Conservation (phyloP, 2,888 invertebrate genomes). For the Melieria picta region DNA sequence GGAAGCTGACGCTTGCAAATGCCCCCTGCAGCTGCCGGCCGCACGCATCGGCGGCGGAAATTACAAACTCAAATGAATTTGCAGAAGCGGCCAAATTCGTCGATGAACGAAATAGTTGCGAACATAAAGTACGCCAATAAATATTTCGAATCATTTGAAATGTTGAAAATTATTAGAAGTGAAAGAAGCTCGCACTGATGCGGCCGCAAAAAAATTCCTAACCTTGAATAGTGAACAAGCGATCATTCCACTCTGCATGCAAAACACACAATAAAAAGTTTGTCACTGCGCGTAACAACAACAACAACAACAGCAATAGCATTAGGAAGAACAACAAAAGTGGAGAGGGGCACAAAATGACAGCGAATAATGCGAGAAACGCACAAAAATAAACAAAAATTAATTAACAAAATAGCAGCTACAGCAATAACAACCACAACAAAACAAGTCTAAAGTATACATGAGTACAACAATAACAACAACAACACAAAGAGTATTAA, state of each 20-base stretch:
- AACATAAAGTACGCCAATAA: no score
- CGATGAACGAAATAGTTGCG: no score
- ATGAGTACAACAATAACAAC: no score
- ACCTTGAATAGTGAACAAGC: conserved; percentile 56
- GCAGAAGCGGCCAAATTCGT: no score
- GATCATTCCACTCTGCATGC: conserved; percentile 60
- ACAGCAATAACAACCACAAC: conserved; percentile 15
- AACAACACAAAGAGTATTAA: no score
- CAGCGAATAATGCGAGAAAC: conserved; percentile 10
- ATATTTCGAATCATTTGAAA: no score
- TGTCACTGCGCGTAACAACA: conserved; percentile 32
- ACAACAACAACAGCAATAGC: background rate
- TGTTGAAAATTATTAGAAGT: no score
- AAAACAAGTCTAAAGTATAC: background rate
- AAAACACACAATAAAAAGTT: conserved; percentile 44
- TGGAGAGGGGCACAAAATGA: conserved; percentile 1
- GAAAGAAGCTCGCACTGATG: no score
- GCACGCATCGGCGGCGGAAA: no score
- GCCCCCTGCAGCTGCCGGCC: no score
- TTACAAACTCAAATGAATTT: no score
- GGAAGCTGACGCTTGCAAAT: no score
- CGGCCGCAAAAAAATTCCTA: conserved; percentile 36
- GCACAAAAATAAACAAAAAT: conserved; percentile 12
- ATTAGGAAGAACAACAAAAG: background rate
- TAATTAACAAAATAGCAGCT: conserved; percentile 23